phyloP scores from a whole-genome alignment of 2,797 vertebrate genomes.

The Oreochromis mossambicus region DNA sequence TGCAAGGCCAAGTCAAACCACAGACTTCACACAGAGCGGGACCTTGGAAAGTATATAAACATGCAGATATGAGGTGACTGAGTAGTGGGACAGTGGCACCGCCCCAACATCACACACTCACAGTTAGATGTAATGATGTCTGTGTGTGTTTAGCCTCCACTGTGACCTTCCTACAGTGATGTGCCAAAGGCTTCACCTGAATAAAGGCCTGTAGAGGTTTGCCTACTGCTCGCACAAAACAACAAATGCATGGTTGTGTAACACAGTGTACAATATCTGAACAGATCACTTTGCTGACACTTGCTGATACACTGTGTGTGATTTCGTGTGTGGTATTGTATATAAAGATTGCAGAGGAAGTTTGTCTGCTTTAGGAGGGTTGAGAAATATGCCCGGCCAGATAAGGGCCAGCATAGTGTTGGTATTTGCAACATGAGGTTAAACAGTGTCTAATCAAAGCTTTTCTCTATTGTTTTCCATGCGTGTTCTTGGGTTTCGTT shows the following conservation, averaged over 20 bases:
- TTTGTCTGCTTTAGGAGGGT: slow-evolving; percentile 11
- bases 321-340: not conserved
- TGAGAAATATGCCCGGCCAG: slow-evolving; percentile 15
- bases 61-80: slow-evolving; percentile 3
- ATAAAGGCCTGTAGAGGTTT: not conserved
- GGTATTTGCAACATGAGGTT: not conserved
- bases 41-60: slow-evolving; percentile 51
- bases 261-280: slow-evolving; percentile 31
- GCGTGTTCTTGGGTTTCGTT: not conserved
- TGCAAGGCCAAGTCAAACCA: slow-evolving; percentile 20
- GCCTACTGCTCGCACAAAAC: not conserved
- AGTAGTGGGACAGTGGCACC: not conserved
- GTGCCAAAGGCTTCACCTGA: not conserved
- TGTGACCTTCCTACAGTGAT: not conserved
- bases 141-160: not conserved
- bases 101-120: not conserved
- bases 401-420: slow-evolving; percentile 7
- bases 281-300: slow-evolving; percentile 1
- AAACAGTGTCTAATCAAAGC: not conserved
- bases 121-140: not conserved
- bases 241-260: slow-evolving; percentile 17
- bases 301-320: not conserved
- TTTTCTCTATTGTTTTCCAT: not conserved
- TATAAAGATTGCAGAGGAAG: slow-evolving; percentile 29
- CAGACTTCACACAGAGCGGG: not conserved